Evolutionary conservation across 2,113 vertebrate species (phyloP).

Genomic region (Onychostoma macrolepis): DNA sequence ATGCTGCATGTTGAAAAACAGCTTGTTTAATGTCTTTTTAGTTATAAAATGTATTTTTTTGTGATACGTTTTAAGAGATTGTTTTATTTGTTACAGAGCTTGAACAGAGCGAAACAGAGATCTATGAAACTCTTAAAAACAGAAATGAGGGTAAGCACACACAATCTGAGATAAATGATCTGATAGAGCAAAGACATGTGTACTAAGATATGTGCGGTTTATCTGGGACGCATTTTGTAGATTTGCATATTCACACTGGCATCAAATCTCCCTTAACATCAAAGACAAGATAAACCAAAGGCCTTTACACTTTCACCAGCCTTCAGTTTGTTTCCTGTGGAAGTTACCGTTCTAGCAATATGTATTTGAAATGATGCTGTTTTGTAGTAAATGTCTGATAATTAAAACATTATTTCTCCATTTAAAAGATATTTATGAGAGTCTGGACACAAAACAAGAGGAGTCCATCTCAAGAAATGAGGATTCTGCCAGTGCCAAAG

Average conservation of each 20-base stretch:
- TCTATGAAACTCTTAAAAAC: conserved; percentile 2
- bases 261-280: neutral
- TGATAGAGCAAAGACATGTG: no score
- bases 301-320: neutral
- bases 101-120: neutral
- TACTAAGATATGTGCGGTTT: neutral
- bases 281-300: neutral
- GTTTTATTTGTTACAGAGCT: neutral
- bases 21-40: neutral
- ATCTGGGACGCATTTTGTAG: neutral
- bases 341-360: neutral
- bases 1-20: neutral
- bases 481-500: neutral
- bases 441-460: neutral
- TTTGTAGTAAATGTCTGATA: neutral
- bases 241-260: neutral
- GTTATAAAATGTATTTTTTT: neutral
- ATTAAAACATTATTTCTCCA: neutral
- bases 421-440: conserved; percentile 1
- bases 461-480: neutral
- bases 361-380: neutral
- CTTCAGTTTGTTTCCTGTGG: neutral
- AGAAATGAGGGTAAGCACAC: neutral
- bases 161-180: neutral
- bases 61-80: neutral